Evolutionary conservation across 2,888 invertebrate species (phyloP).

Genomic region (Idaea biselata): DNA sequence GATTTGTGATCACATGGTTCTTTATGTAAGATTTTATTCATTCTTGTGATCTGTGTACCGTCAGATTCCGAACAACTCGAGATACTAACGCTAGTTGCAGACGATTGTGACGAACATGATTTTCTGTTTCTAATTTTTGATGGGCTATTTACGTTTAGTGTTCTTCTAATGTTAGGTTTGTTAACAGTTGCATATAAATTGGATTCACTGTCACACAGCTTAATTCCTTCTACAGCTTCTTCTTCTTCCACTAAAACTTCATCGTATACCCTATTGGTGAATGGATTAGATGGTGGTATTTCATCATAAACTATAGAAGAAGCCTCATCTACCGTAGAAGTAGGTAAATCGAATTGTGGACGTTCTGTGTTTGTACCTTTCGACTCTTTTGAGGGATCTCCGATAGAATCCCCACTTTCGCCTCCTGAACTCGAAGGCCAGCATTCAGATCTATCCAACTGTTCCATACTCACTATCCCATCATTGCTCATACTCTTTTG

Average conservation of each 20-base stretch:
- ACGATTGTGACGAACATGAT: slow-evolving; percentile 73
- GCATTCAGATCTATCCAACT: slow-evolving; percentile 86
- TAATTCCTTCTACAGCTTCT: slow-evolving; percentile 65
- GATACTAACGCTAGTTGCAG: slow-evolving; percentile 76
- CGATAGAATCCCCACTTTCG: slow-evolving; percentile 81
- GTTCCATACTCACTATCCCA: slow-evolving; percentile 87
- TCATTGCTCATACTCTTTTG: slow-evolving; percentile 92
- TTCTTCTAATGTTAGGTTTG: slow-evolving; percentile 65
- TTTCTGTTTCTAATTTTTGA: slow-evolving; percentile 64
- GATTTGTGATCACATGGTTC: slow-evolving; percentile 69
- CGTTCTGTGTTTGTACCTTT: slow-evolving; percentile 51
- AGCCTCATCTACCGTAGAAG: slow-evolving; percentile 71
- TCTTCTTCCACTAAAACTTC: slow-evolving; percentile 74
- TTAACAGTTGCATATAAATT: slow-evolving; percentile 75
- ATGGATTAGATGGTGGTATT: slow-evolving; percentile 55
- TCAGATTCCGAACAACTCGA: slow-evolving; percentile 79
- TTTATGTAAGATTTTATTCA: slow-evolving; percentile 63
- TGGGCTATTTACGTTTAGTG: slow-evolving; percentile 77
- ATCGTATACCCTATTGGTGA: slow-evolving; percentile 68
- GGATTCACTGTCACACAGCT: slow-evolving; percentile 65
- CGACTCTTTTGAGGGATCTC: slow-evolving; percentile 62
- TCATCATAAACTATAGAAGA: slow-evolving; percentile 65
- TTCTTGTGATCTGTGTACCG: slow-evolving; percentile 74
- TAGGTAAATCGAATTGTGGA: slow-evolving; percentile 78
- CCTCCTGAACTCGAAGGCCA: slow-evolving; percentile 87